Base-by-base conservation (phyloP, 2,888 invertebrate species). In the Herminia tarsipennalis region DNA sequence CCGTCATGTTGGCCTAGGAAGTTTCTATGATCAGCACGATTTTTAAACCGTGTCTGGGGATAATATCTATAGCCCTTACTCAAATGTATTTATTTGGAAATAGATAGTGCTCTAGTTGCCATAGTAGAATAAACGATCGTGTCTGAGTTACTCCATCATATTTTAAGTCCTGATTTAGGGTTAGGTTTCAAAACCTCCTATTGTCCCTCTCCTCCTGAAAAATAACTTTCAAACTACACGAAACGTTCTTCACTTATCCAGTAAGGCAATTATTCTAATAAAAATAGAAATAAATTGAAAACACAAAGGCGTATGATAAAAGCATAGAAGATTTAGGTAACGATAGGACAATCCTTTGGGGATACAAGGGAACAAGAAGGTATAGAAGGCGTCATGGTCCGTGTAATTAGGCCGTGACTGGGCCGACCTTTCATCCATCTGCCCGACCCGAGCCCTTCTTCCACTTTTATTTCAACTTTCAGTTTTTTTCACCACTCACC, bases 371-470 rank as follows among this genome's bases (percentile, higher is more conserved):
- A 50, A 51, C 58, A 57, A 66, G 59, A 54, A 65, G 57, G 47
- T 56, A 52, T 63, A 38, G 42, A 35, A 55, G 58, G 46, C 59
- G 53, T 64, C 59, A 59, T 66, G 64, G 55, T 12, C 62, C 69
- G 65, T 68, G 34, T 34, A 16, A 22, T 24, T 22, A 34, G 6
- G 22, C 22, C 34, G 54, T 66, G 70, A 70, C 70, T 69, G 50
- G 63, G 42, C 42, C 61, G 57, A 67, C 70, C 67, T 65, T 65
- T 54, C 36, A 30, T 51, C 56, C 63, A 55, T 63, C 65, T 54
- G 43, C 45, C 36, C 47, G 2, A 30, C 16, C 34, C 43, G 34
- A n/a, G 34, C 40, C 46, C 33, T 55, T 46, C 44, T 51, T 53
- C 45, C 10, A 37, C 53, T 48, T 57, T 56, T 47, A 52, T 60